phyloP scores from a whole-genome alignment of 2,113 vertebrate species.

The Catharus bicknelli region DNA sequence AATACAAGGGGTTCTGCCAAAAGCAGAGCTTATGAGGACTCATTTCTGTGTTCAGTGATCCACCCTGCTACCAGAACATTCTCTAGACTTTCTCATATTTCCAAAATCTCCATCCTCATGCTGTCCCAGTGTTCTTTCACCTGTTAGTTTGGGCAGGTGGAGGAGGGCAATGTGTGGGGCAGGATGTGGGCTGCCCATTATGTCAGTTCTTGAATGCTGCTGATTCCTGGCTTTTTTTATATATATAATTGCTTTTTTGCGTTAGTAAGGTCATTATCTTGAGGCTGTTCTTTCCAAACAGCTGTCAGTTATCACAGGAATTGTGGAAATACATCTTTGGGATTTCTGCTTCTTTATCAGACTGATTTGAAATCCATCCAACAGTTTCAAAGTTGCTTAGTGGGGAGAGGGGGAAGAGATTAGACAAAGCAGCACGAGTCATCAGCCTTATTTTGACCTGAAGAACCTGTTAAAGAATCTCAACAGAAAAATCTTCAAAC shows the following conservation, averaged over 20 bases:
- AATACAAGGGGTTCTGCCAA: conserved; percentile 32
- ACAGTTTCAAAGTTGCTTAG: neutral
- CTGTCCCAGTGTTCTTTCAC: neutral
- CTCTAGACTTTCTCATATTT: neutral
- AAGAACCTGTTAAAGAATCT: neutral
- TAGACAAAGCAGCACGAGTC: neutral
- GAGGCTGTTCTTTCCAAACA: conserved; percentile 3
- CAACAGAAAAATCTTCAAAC: neutral
- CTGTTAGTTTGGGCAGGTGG: neutral
- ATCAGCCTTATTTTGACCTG: neutral
- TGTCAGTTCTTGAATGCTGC: neutral
- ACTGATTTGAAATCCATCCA: neutral
- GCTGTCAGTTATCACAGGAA: conserved; percentile 38
- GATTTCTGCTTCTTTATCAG: conserved; percentile 29
- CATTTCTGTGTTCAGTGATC: neutral
- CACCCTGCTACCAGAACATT: conserved; percentile 22
- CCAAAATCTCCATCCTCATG: neutral
- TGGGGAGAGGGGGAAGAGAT: neutral
- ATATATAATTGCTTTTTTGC: neutral
- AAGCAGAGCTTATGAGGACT: neutral
- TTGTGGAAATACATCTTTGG: neutral
- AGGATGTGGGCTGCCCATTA: neutral
- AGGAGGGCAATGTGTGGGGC: neutral
- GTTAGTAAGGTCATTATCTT: neutral
- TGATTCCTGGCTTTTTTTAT: neutral